Evolutionary conservation across 2,888 invertebrate genomes (phyloP), one percentile per base, ranked within the genome.

Genomic region (Ophonus ardosiacus): DNA sequence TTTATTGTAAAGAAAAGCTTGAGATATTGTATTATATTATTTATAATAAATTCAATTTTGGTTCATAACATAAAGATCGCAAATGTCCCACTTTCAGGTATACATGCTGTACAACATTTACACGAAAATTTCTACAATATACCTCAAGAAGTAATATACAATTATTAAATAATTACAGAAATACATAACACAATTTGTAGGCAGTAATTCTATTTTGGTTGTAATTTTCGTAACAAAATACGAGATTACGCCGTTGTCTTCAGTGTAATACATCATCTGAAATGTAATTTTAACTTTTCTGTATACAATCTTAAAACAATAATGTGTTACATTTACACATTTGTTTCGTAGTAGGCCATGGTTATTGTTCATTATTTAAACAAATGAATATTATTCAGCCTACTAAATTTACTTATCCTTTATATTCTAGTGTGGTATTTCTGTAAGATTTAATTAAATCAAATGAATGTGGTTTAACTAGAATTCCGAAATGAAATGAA

Each of bases 241-340:
- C 8, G 13, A 8, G 43, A 8, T 51, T 51, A 10, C 43, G 43
- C 10, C 1, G 43, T 13, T 51, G 8, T 51, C 43, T 10, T 51
- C 43, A 3, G 5, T 76, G 56, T 76, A 76, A 76, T 51, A 24
- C 68, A 68, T 68, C 31, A 43, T n/a, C 56, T 57, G 57, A 57
- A 57, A 78, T 78, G 56, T 78, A 78, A 78, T 78, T 78, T 57
- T 57, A 78, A 78, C 57, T 76, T 76, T 78, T 78, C 57, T 57
- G 21, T 57, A 10, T 76, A 76, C 18, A 57, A 57, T 57, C 40
- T 78, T 24, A 24, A n/a, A 78, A 5, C 21, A 15, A 13, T 10
- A 7, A 43, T 51, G 43, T 51, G 43, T 13, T 1, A 3, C 24
- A 24, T 24, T 24, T 31, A 31, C 31, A 31, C 31, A 31, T 31